These are phyloP conservation scores for Sebastes fasciatus DNA, from an alignment of 2,113 vertebrate species.

Conservation along the genomic window DNA sequence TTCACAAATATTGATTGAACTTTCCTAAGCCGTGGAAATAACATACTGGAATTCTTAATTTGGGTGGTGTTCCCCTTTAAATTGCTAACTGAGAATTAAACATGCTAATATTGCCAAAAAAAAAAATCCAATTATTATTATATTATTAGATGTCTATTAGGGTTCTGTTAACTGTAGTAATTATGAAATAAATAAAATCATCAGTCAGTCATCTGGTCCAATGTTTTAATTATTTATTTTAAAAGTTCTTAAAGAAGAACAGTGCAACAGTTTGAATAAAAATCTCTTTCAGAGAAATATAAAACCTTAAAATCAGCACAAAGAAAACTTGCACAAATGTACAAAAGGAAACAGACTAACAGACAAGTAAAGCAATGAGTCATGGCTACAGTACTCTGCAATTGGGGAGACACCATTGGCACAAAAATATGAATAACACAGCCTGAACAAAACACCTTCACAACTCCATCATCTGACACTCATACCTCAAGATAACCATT, in stretches of 20 bases:
- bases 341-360: neutral
- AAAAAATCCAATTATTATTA: neutral
- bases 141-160: neutral
- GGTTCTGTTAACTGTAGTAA: slow-evolving; percentile 16
- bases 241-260: neutral
- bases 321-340: neutral
- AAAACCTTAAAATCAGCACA: slow-evolving; percentile 10
- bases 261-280: slow-evolving; percentile 11
- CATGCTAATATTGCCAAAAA: neutral
- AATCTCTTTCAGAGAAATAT: slow-evolving; percentile 12
- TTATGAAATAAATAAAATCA: slow-evolving; percentile 55
- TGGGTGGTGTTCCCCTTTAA: neutral
- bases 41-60: too few relatives aligned
- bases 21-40: too few relatives aligned
- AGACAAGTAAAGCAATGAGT: neutral
- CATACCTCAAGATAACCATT: neutral
- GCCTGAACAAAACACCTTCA: neutral
- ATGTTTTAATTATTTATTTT: slow-evolving; percentile 26
- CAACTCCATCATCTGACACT: neutral
- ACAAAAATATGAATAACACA: neutral
- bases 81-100: slow-evolving; percentile 38
- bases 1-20: too few relatives aligned
- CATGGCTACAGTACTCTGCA: neutral
- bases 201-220: neutral
- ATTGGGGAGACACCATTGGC: neutral